Evolutionary conservation across 64 coral and sea anemone species (phyloP).

Genomic region (Stylophora pistillata): DNA sequence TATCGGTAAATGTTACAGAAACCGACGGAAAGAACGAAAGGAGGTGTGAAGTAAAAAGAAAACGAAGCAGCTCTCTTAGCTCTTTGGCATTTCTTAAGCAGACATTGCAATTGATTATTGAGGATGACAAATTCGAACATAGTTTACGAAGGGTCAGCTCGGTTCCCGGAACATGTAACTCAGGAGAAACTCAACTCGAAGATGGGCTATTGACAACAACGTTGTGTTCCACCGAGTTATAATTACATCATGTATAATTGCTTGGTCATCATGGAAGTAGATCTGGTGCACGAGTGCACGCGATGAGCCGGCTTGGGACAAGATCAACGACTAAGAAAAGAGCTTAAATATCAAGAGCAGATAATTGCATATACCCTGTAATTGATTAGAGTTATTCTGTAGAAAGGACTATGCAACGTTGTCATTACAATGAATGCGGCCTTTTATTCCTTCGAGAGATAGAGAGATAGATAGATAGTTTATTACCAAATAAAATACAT

Average conservation of each 20-base stretch:
- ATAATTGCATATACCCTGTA: no score
- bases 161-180: not conserved
- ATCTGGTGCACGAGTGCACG: no score
- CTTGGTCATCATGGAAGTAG: no score
- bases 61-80: conserved; percentile 10
- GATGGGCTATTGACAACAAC: conserved; percentile 25
- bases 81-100: not conserved
- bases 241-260: not conserved
- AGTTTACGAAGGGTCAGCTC: conserved; percentile 20
- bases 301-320: no score
- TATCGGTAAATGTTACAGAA: not conserved
- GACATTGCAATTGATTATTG: not conserved
- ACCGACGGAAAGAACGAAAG: not conserved
- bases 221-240: conserved; percentile 22
- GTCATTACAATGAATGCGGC: no score
- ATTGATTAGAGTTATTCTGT: no score
- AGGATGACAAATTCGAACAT: not conserved
- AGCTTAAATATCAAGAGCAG: no score
- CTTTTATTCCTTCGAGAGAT: no score
- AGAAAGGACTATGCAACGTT: no score
- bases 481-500: no score
- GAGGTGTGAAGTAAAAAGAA: not conserved
- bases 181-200: conserved; percentile 13
- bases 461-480: no score
- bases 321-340: no score